Conservation (phyloP, 2,888 invertebrate genomes). For the Cheilosia impressa region DNA sequence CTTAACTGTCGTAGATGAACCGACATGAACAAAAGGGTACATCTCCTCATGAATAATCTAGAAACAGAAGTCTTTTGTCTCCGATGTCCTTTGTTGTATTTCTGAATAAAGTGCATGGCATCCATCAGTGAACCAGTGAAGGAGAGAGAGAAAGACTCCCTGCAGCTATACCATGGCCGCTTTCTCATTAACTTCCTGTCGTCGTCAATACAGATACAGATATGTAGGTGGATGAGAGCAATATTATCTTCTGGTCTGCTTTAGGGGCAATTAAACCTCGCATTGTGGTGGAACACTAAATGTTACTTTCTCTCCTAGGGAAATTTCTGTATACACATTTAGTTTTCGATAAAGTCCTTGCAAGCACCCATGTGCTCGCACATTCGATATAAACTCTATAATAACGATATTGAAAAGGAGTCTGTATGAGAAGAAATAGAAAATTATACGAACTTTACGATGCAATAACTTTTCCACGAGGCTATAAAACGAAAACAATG, state of each 20-base stretch:
- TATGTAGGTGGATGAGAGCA: not conserved
- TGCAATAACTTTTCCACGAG: conserved; percentile 2
- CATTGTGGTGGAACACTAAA: not conserved
- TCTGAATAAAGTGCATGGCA: not conserved
- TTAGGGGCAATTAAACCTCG: not conserved
- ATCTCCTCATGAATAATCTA: conserved; percentile 8
- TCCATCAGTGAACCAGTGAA: conserved; percentile 1
- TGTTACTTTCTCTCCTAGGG: not conserved
- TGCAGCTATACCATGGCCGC: not conserved
- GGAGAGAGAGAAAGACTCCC: not conserved
- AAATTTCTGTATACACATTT: not conserved
- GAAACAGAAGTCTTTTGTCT: conserved; percentile 14
- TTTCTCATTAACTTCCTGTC: conserved; percentile 6
- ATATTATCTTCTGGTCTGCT: not conserved
- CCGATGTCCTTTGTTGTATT: conserved; percentile 4
- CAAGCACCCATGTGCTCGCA: not conserved
- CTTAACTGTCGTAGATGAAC: not conserved
- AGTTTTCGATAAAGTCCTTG: not conserved
- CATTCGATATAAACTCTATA: not conserved
- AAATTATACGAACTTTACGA: conserved; percentile 1
- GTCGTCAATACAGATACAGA: not conserved
- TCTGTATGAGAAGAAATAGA: not conserved
- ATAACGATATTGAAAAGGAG: not conserved
- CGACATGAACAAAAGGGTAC: conserved; percentile 3
- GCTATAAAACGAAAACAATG: conserved; percentile 4